Evolutionary conservation across 2,113 vertebrate species (phyloP), one percentile per base, ranked within the genome.

Genomic region (Charina bottae): DNA sequence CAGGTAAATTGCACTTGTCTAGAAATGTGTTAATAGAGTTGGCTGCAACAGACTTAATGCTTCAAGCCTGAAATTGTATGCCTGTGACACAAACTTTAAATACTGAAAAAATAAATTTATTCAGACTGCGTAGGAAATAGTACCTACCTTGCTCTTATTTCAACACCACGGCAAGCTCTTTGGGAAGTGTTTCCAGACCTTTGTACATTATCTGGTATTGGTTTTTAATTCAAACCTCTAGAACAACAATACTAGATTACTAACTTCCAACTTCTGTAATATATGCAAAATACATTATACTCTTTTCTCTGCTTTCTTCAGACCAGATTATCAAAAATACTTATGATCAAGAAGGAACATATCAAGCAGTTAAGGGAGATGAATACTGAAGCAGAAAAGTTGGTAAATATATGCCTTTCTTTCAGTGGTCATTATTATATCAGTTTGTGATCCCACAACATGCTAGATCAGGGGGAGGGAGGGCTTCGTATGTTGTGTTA

Each of bases 261-360:
- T 92, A n/a, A 90, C n/a, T 92, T 93, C 53, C 1, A 56, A 84
- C 84, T 94, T 93, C 24, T 93, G 0, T 91, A 54, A 49, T n/a
- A 55, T 91, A 37, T 86, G 95, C 95, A 46, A 94, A 97, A 95
- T 6, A 92, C 91, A 92, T 95, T 78, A 84, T 93, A 21, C 89
- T 91, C 88, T 95, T 96, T 96, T 95, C 88, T 95, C 91, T 92
- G 88, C 94, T 96, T 96, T 95, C 89, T 95, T 56, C 94, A 99
- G 99, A 99, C 99, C 11, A 98, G 98, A 94, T 96, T 99, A 97
- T 99, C 99, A 21, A 99, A 99, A 98, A 99, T 99, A 94, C 98
- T 99, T 93, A 99, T 99, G 99, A 99, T 99, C 96, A 99, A 99
- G 97, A 99, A 99, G 95, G 99, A 99, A 58, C 99, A 99, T 96